These are phyloP conservation scores for Amazona vittata DNA, from an alignment of 2,113 vertebrate genomes.

Conservation along the genomic window DNA sequence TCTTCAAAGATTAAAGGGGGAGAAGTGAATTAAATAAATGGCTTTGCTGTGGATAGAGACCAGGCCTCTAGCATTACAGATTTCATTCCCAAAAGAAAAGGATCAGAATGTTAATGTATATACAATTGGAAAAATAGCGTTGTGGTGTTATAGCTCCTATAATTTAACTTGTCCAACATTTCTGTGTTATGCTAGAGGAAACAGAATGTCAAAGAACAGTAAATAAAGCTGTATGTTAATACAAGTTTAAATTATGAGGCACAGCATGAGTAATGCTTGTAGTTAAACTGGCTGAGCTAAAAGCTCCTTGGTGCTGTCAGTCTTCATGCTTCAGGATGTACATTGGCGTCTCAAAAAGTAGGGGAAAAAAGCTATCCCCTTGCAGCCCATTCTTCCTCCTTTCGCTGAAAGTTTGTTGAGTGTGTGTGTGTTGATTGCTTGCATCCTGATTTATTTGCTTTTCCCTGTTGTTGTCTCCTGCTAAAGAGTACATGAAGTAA, in stretches of 20 bases:
- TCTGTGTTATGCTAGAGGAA: not conserved
- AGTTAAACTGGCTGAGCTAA: not conserved
- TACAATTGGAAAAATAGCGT: not conserved
- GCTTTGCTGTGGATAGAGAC: not conserved
- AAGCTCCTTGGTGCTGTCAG: not conserved
- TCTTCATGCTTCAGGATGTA: not conserved
- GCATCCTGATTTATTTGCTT: not conserved
- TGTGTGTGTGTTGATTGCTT: not conserved
- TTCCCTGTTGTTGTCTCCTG: not conserved
- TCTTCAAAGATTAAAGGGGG: not conserved
- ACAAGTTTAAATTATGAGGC: not conserved
- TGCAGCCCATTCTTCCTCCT: not conserved
- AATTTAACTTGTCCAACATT: not conserved
- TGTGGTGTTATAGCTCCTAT: not conserved
- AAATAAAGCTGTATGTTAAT: slow-evolving; percentile 13
- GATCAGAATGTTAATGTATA: not conserved
- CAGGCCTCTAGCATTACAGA: not conserved
- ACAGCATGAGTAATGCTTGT: not conserved
- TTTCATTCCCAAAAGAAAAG: not conserved
- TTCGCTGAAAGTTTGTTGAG: not conserved
- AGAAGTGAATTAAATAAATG: not conserved
- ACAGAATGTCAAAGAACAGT: not conserved
- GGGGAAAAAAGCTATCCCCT: not conserved
- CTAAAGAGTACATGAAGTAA: not conserved
- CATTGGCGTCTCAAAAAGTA: not conserved